Base-by-base conservation (phyloP, 2,113 vertebrate species). In the Otocyon megalotis region DNA sequence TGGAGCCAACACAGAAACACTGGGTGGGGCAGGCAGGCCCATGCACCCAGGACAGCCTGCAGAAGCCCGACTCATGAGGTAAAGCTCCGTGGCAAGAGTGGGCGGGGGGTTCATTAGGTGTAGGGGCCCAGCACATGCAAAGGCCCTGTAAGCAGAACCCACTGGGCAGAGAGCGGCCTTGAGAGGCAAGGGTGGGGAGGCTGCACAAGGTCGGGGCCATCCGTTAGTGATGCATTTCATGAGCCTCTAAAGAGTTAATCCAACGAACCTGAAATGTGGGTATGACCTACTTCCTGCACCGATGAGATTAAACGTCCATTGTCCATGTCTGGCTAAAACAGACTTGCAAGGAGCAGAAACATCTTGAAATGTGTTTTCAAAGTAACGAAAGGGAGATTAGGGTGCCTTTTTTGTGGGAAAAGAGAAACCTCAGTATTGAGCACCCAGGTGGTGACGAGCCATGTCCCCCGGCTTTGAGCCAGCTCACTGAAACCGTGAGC, bases 191-290 rank as follows among this genome's bases (percentile, higher is more conserved):
- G 35, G 3, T 4, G 11, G 82, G 58, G 67, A 7, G 3, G 76
- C n/a, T 3, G 0, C 9, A 0, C 8, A 0, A 37, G 9, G n/a
- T 15, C 8, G 3, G 5, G 14, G 43, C 6, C 32, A 6, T 1
- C 5, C 10, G 2, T 22, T n/a, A 13, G 26, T 17, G 43, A 8
- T 65, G 37, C 4, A 0, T 56, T 32, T 83, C 35, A 19, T 32
- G 62, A 74, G 19, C 43, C 69, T 32, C 9, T 10, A 5, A 37
- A n/a, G 67, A 10, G 28, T 60, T 74, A 32, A 20, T 12, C 50
- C 35, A 8, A 9, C 0, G 35, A 5, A 35, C 11, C 37, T 6
- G 71, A 15, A 56, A 6, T 58, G 82, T 0, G 8, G 13, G 15
- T 35, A 1, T 2, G 74, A 58, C 87, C 96, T 50, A 3, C 28